Conservation (phyloP, 30 jellyfish, hydroid and myxozoan genomes). For the Morbakka virulenta region DNA sequence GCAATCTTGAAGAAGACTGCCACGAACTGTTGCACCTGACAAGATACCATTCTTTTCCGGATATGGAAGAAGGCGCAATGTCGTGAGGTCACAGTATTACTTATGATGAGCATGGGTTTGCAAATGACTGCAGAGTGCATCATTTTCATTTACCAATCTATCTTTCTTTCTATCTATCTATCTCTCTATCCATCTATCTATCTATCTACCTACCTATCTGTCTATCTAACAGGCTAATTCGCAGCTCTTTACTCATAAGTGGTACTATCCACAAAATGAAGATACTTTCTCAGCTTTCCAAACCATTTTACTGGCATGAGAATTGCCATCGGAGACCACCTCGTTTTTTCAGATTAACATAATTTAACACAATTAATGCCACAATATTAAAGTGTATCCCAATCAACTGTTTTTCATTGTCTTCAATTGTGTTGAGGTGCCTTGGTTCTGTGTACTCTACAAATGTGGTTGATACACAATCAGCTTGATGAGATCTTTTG, state of each 20-base stretch:
- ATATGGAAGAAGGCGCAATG: too few relatives aligned
- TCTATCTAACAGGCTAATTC: constrained; percentile 36
- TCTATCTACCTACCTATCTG: too few relatives aligned
- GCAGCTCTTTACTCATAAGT: background rate
- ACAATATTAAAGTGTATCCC: constrained; percentile 66
- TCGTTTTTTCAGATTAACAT: constrained; percentile 48
- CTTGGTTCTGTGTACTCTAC: constrained; percentile 47
- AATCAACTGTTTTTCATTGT: too few relatives aligned
- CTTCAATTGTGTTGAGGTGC: constrained; percentile 16
- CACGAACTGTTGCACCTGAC: too few relatives aligned
- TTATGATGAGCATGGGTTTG: too few relatives aligned
- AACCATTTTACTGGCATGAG: constrained; percentile 56
- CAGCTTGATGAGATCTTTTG: constrained; percentile 21
- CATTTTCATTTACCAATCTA: too few relatives aligned
- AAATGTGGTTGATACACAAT: constrained; percentile 35
- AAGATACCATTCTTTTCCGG: too few relatives aligned
- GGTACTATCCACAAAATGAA: constrained; percentile 54
- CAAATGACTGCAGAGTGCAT: too few relatives aligned
- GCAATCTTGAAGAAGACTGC: too few relatives aligned
- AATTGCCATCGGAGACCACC: constrained; percentile 60
- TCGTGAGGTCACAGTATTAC: too few relatives aligned
- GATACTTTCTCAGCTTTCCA: constrained; percentile 1
- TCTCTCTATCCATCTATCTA: too few relatives aligned
- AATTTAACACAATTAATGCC: constrained; percentile 14
- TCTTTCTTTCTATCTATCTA: too few relatives aligned